Percentiles rank a stretch among this genome's conserved stretches.
Conservation (phyloP, 1,140 invertebrate genomes). For the Lanistes nyassanus region DNA sequence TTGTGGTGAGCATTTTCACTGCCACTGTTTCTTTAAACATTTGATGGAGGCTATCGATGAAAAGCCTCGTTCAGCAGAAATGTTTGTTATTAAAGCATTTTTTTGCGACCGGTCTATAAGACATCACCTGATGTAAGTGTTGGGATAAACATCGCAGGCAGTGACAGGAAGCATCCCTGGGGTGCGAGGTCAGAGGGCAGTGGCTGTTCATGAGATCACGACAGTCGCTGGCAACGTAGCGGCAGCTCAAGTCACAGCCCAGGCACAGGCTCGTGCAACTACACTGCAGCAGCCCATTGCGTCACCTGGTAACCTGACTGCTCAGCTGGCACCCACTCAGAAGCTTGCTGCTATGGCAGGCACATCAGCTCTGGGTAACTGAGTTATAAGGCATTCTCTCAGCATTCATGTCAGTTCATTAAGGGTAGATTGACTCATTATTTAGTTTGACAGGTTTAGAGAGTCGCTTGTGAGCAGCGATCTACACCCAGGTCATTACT, state of each 20-base stretch:
- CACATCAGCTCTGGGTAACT: conserved; percentile 33
- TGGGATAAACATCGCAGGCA: conserved; percentile 38
- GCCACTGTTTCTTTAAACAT: too few species aligned
- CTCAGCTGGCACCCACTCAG: conserved; percentile 68
- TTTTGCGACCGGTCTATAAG: not conserved
- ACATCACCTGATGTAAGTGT: not conserved
- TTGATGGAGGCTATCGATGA: too few species aligned
- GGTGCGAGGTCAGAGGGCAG: conserved; percentile 39
- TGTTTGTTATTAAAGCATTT: too few species aligned
- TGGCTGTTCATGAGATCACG: conserved; percentile 55
- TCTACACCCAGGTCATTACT: not conserved
- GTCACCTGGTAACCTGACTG: conserved; percentile 70
- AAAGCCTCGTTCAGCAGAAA: too few species aligned
- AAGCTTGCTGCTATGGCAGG: conserved; percentile 37
- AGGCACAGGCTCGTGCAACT: conserved; percentile 37
- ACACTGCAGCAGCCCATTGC: conserved; percentile 54
- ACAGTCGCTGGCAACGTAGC: conserved; percentile 35
- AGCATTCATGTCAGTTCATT: not conserved
- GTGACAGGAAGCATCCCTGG: conserved; percentile 49
- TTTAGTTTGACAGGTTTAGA: too few species aligned
- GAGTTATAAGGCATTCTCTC: not conserved
- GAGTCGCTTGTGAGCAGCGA: not conserved
- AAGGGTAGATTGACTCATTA: not conserved
- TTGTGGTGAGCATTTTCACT: conserved; percentile 50
- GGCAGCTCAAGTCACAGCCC: conserved; percentile 36